Percentiles rank a stretch among this genome's conserved stretches.
Evolutionary conservation across 2,888 invertebrate species (phyloP).

Genomic region (Drosophila dives): DNA sequence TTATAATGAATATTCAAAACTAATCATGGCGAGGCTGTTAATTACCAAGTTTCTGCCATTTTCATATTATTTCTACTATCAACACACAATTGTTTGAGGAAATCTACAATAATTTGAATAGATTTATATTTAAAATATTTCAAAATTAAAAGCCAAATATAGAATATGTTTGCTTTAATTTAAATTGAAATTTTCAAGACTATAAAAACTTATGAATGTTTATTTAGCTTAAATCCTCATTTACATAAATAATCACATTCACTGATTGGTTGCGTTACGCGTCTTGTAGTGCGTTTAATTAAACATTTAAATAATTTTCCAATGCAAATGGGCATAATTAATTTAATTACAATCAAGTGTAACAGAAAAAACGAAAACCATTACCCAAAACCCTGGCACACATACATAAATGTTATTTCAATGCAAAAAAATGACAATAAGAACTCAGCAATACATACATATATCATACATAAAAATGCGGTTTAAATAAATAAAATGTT

Average conservation of each 20-base stretch:
- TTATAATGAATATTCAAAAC: conserved; percentile 3
- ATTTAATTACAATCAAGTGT: conserved; percentile 73
- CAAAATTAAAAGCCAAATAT: not conserved
- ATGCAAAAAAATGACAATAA: conserved; percentile 33
- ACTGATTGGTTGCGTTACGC: conserved; percentile 7
- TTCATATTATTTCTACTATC: not conserved
- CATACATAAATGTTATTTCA: conserved; percentile 23
- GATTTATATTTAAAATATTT: not conserved
- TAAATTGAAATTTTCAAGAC: not conserved
- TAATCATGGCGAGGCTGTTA: conserved; percentile 10
- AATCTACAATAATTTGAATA: not conserved
- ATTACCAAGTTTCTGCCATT: not conserved
- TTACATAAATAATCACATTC: conserved; percentile 50
- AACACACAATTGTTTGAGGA: not conserved
- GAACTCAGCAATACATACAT: conserved; percentile 1
- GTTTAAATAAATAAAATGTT: conserved; percentile 58
- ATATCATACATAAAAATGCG: conserved; percentile 29
- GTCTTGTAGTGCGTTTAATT: conserved; percentile 55
- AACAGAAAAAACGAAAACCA: conserved; percentile 18
- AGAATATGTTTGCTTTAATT: not conserved
- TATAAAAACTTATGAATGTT: not conserved
- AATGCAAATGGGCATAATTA: conserved; percentile 75
- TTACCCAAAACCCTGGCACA: not conserved
- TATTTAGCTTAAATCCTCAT: conserved; percentile 17
- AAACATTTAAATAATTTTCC: conserved; percentile 71